Evolutionary conservation across 2,113 vertebrate species (phyloP).

Genomic region (Antechinus stuartii): DNA sequence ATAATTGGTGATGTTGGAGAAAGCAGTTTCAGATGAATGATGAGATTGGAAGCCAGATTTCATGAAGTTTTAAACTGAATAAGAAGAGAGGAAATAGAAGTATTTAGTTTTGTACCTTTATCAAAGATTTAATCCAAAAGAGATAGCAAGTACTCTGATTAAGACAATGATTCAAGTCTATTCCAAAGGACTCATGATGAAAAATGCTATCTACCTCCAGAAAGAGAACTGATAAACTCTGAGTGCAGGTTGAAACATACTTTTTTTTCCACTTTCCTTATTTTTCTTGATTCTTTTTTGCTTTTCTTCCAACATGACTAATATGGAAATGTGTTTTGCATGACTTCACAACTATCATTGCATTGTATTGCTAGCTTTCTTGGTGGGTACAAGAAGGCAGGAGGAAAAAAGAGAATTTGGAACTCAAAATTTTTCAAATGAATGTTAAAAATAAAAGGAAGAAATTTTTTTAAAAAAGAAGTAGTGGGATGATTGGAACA

Average conservation of each 20-base stretch:
- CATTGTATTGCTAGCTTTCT: background rate
- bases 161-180: background rate
- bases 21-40: background rate
- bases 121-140: background rate
- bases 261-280: background rate
- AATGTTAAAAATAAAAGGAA: background rate
- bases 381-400: background rate
- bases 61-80: background rate
- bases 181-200: background rate
- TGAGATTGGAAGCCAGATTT: background rate
- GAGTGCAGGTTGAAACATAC: background rate
- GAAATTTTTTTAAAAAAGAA: background rate
- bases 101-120: background rate
- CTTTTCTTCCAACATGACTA: background rate
- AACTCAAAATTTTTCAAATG: background rate
- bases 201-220: background rate
- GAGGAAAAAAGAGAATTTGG: background rate
- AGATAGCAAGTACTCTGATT: background rate
- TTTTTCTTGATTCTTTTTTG: background rate
- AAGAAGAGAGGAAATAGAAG: background rate
- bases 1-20: background rate
- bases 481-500: background rate
- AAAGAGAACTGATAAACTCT: background rate
- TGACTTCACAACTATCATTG: background rate
- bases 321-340: background rate